Base-by-base conservation (phyloP, 1,140 invertebrate genomes). In the Bombus superbus region DNA sequence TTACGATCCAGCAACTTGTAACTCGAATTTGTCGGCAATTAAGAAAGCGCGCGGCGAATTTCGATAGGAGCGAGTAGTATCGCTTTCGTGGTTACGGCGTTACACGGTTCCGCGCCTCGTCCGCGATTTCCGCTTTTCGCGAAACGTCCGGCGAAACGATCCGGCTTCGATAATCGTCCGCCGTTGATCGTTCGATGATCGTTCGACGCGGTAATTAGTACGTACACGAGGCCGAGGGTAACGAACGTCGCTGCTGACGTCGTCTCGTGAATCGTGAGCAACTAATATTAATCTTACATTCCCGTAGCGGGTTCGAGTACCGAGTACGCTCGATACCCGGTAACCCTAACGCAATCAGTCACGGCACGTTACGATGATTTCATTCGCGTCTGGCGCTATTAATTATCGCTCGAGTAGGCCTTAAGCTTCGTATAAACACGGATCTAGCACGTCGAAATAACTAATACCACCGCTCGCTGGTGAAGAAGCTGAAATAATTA, bases 281-380 rank as follows among this genome's bases (percentile, higher is more conserved):
- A 68, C 68, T 66, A 76, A 73, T 89, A 89, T 89, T 83, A 89
- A 89, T 89, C 87, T 89, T 81, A 22, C n/a, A 80, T 86, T 75
- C 76, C 69, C 59, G 59, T 62, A 32, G 42, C 66, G 72, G 81
- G 73, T 69, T 88, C 81, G 87, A 77, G 47, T 8, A 8, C 77
- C 62, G 72, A 40, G 53, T 74, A 88, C 66, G 87, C 74, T 89
- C 83, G 88, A 88, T 89, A 86, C 88, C 77, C 76, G 87, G 84
- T 83, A 89, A 89, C 88, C 81, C 53, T 89, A 89, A 86, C 81
- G 89, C 89, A 83, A 90, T 90, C 88, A 88, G 89, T 90, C 89
- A 90, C 86, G 89, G 68, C 88, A 42, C 88, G 69, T 90, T 90
- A 90, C 86, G 89, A 90, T 90, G 86, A 89, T 90, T 90, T 90